Evolutionary conservation across 2,888 invertebrate species (phyloP), one percentile per base, ranked within the genome.

Genomic region (Anthrax anthrax): DNA sequence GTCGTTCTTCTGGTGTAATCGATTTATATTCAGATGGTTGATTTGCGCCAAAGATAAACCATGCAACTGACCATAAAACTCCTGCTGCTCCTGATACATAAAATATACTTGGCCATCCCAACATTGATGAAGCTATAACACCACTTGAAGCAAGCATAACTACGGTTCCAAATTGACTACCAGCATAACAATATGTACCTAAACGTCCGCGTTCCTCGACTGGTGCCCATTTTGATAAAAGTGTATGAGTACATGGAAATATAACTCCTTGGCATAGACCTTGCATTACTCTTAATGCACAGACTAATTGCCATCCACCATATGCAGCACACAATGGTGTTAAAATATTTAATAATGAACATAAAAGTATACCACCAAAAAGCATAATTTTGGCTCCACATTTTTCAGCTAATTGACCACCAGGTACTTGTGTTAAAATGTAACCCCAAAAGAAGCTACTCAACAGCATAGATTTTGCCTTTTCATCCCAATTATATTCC

Each of bases 71-170:
- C 82, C 84, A 85, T 0, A 74, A 17, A 1, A 77, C 59, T 0
- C 81, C 79, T 1, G 77, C 60, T 8, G 69, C 69, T 0, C 85
- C 86, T 55, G 82, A 81, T 2, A 78, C 63, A 59, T 87, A 88
- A 64, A 87, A 87, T 47, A 81, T 79, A 9, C 80, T 75, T 1
- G 82, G 80, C 88, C 88, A 88, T 1, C 87, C 87, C 57, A 76
- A 70, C 0, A 66, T 55, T 0, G 80, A 77, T 1, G 77, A 77
- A 0, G 84, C 72, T 39, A 90, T 70, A 4, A 78, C 68, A 1
- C 89, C 89, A n/a, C 84, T 79, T 18, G 78, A 66, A 14, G 82
- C 74, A 58, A 87, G 64, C 56, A 85, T 79, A 1, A 86, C 60
- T 0, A 86, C 81, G 12, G 85, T 85, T 9, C 90, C 90, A 13